Evolutionary conservation across 2,797 vertebrate genomes (phyloP).

Genomic region (Octomys mimax): DNA sequence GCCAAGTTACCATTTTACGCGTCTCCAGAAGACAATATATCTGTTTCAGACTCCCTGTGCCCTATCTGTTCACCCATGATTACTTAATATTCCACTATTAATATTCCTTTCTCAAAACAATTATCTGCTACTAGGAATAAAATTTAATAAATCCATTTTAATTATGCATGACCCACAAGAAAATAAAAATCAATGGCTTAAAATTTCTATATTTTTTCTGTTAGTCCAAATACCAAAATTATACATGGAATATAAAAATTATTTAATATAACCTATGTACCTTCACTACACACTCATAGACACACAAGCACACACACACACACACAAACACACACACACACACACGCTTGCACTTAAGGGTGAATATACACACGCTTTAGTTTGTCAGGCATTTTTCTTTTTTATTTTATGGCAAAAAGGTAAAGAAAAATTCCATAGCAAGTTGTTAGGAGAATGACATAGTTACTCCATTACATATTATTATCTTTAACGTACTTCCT

Average conservation of each 20-base stretch:
- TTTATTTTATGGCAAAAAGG: neutral
- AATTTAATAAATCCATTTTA: neutral
- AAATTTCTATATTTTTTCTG: constrained; percentile 5
- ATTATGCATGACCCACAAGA: neutral
- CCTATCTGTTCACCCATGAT: neutral
- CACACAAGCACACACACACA: neutral
- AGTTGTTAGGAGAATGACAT: neutral
- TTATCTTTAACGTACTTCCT: neutral
- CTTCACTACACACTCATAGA: neutral
- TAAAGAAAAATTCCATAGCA: neutral
- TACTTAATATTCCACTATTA: neutral
- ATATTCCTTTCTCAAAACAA: neutral
- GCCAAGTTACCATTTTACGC: neutral
- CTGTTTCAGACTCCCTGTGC: neutral
- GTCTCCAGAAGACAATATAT: neutral
- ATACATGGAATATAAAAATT: neutral
- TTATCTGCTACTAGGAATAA: neutral
- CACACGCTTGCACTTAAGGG: neutral
- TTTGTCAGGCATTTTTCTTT: neutral
- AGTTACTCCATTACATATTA: neutral
- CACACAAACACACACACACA: neutral
- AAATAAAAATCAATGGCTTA: neutral
- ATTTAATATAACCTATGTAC: neutral
- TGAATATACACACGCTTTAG: neutral
- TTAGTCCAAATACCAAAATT: neutral